These are phyloP conservation scores for Podilymbus podiceps DNA, from an alignment of 2,113 vertebrate species.

Conservation along the genomic window DNA sequence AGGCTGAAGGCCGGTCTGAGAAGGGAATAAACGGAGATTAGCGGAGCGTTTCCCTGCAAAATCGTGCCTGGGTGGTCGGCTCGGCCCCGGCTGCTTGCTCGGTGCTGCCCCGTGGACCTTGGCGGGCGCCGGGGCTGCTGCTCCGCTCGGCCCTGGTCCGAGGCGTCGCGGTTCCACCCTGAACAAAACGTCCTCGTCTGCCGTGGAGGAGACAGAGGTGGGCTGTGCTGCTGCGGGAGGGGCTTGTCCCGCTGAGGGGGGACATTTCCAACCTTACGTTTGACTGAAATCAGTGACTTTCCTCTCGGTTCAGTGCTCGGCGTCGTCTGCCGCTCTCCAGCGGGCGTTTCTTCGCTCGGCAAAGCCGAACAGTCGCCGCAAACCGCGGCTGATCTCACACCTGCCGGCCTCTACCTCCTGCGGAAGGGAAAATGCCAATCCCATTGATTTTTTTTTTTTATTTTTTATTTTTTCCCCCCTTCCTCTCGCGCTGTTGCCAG, in stretches of 20 bases:
- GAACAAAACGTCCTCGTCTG: rapidly evolving
- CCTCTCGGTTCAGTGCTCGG: neutral
- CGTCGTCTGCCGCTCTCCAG: rapidly evolving
- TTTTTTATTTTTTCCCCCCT: no score
- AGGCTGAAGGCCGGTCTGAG: neutral
- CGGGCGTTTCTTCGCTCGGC: rapidly evolving
- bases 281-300: neutral
- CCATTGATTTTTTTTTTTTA: neutral
- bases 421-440: neutral
- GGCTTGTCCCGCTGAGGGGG: no score
- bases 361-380: neutral
- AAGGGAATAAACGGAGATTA: neutral
- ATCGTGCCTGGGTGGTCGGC: rapidly evolving
- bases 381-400: rapidly evolving
- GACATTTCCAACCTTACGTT: rapidly evolving
- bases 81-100: neutral
- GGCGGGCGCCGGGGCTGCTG: no score
- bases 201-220: neutral
- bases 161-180: neutral
- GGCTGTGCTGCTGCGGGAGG: no score
- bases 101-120: rapidly evolving
- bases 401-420: neutral
- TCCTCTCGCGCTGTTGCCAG: neutral
- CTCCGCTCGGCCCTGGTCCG: neutral
- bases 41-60: neutral